phyloP scores from a whole-genome alignment of 2,113 vertebrate species.

The Ploceus nigricollis region DNA sequence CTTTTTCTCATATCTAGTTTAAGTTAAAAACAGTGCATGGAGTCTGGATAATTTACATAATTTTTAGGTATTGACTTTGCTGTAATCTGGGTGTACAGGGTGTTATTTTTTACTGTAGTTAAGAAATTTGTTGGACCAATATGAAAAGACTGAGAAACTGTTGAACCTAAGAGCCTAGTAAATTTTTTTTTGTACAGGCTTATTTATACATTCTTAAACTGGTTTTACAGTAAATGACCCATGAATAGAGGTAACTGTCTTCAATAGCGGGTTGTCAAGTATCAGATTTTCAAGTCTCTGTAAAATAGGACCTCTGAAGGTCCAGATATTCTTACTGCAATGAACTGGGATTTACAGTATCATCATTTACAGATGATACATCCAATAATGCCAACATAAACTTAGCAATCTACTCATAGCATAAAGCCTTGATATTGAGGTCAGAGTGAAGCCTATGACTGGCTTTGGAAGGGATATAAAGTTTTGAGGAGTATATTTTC shows the following conservation, averaged over 20 bases:
- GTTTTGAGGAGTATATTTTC: background rate
- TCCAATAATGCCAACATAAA: slow-evolving; percentile 14
- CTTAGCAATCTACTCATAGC: background rate
- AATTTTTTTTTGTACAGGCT: background rate
- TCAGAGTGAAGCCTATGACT: background rate
- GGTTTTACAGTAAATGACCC: slow-evolving; percentile 31
- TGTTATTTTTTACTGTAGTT: background rate
- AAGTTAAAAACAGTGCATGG: background rate
- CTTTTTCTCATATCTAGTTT: background rate
- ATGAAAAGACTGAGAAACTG: background rate
- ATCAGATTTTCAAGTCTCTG: slow-evolving; percentile 22
- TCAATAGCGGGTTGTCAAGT: background rate
- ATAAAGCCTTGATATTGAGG: background rate
- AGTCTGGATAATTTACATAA: background rate
- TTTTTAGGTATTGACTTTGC: background rate
- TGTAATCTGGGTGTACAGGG: background rate
- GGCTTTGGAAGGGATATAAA: slow-evolving; percentile 19
- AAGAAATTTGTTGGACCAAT: background rate
- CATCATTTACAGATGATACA: slow-evolving; percentile 35
- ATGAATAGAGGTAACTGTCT: slow-evolving; percentile 28
- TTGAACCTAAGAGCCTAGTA: background rate
- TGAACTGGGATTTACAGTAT: slow-evolving; percentile 27
- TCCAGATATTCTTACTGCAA: background rate
- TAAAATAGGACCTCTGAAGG: slow-evolving; percentile 1
- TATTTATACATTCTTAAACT: slow-evolving; percentile 23